Evolutionary conservation across 2,113 vertebrate species (phyloP), one percentile per base, ranked within the genome.

Genomic region (Neolamprologus falcicula): DNA sequence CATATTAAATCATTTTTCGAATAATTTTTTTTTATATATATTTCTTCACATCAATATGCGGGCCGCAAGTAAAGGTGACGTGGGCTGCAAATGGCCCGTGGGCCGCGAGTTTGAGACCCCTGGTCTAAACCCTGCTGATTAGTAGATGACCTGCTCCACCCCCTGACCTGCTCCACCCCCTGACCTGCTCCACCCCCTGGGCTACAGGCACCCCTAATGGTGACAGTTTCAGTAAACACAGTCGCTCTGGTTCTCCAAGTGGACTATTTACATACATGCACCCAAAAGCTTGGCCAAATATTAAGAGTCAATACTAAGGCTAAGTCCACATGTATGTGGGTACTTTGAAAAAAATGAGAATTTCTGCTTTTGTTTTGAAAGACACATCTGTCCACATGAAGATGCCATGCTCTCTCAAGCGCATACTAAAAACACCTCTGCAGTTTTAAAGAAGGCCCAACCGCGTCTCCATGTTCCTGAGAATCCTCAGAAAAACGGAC

Each of bases 101-200:
- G 24, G 54, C 54, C 0, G 7, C 3, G 5, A 59, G 2, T 59
- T 59, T 59, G 55, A 59, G 14, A 59, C 0, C 55, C 0, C 26
- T 59, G 16, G 28, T 63, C 31, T 63, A n/a, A 3, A 63, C 17
- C 31, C 31, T 35, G 5, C 4, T 7, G 31, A 63, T 35, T n/a
- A 63, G 3, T 2, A 66, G 31, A 66, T 35, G 17, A 35, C 61
- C 6, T 35, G 17, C 61, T 63, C 59, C n/a, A 4, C 52, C 52
- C n/a, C 52, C 52, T 21, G 52, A 21, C n/a, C n/a, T 12, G 52
- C n/a, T 54, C 53, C 17, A 66, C 61, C 6, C 4, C 4, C 61
- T 35, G 61, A 21, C n/a, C n/a, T 12, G 52, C n/a, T 54, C 53
- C 17, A 66, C 61, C 6, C 4, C 4, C 61, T 35, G 61, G 17